Evolutionary conservation across 2,113 vertebrate genomes (phyloP), one percentile per base, ranked within the genome.

Genomic region (Noturus placidus): DNA sequence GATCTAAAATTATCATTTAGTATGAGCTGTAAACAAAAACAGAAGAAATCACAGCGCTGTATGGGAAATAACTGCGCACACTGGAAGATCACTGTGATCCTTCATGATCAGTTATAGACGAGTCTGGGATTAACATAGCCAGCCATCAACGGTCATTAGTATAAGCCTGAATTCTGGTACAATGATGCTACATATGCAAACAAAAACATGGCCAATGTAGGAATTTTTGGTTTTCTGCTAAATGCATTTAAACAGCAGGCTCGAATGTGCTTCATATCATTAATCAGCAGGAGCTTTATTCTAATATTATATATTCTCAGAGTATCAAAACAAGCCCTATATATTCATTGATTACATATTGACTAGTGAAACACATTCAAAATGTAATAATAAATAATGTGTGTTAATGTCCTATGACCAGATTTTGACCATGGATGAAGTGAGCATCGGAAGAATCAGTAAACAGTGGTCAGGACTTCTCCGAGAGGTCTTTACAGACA

Each of bases 391-490:
- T 78, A n/a, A 78, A 54, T 78, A 52, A 22, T 1, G 8, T 54
- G 38, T 50, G 42, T 78, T 56, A 5, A 6, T 77, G 56, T 59
- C 27, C 83, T 52, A 5, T 78, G 52, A 5, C 89, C 89, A 99
- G 97, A 95, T 99, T 86, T 92, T 95, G 88, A 96, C 97, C 54
- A 63, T 96, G 91, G 97, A 98, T 92, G 97, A 98, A 91, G 91
- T 93, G 86, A 91, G 72, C 82, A 84, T 99, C 46, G 97, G 98
- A 61, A 97, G 94, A 92, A 98, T 99, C 93, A 97, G 97, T 65
- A 99, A 99, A 89, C 96, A 98, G 86, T 99, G 98, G 98, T 92
- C 95, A 3, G 98, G 98, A 3, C 54, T 98, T 63, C 86, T 97
- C 33, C 95, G 89, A 89, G 98, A 99, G 90, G 87, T 86, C 0